phyloP scores from a whole-genome alignment of 2,113 vertebrate genomes.

The Heptranchias perlo region DNA sequence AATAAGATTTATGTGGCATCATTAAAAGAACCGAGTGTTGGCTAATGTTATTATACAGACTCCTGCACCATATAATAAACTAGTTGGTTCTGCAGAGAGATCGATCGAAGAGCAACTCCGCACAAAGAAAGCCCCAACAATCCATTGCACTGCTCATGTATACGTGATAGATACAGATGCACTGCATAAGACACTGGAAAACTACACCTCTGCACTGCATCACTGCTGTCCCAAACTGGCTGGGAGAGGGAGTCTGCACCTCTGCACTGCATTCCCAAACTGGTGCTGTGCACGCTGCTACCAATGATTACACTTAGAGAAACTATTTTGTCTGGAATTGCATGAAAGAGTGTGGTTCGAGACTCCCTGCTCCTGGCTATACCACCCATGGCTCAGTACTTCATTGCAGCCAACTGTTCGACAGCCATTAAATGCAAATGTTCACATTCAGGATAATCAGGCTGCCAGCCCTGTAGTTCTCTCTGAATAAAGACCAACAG shows the following conservation, averaged over 20 bases:
- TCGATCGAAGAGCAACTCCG: neutral
- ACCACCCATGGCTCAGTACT: neutral
- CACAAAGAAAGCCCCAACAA: neutral
- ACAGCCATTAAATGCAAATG: constrained; percentile 48
- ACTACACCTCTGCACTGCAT: neutral
- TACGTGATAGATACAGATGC: neutral
- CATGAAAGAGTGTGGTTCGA: neutral
- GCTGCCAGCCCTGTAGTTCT: constrained; percentile 41
- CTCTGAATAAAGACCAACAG: constrained; percentile 50
- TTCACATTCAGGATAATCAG: constrained; percentile 48
- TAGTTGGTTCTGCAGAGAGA: neutral
- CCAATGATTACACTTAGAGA: neutral
- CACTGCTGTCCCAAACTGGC: neutral
- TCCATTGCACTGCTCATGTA: neutral
- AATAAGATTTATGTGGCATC: neutral
- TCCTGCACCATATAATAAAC: neutral
- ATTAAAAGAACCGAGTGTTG: neutral
- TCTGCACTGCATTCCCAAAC: neutral
- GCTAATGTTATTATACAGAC: neutral
- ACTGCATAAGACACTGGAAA: neutral
- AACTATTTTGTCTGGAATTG: neutral
- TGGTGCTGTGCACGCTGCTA: neutral
- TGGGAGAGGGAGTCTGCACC: neutral
- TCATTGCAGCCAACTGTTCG: neutral
- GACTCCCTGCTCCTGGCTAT: neutral